Conservation (phyloP, 2,888 invertebrate species). For the Empis stercorea region DNA sequence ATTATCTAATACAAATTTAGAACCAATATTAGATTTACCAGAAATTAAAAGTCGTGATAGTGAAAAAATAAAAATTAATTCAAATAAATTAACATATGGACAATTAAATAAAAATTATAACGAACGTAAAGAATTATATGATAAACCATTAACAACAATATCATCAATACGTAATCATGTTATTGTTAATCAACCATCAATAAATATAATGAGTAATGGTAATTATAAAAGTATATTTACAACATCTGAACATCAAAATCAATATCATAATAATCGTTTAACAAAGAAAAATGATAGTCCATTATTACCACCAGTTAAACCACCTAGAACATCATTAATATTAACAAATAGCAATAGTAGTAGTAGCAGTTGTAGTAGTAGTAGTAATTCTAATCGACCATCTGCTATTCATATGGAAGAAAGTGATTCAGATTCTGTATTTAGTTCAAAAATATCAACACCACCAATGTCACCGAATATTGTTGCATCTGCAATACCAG, state of each 20-base stretch:
- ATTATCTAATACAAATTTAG: constrained; percentile 33
- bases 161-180: neutral
- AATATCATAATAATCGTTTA: constrained; percentile 8
- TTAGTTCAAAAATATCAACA: constrained; percentile 73
- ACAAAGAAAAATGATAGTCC: constrained; percentile 13
- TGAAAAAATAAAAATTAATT: constrained; percentile 36
- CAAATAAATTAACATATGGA: constrained; percentile 16
- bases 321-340: constrained; percentile 32
- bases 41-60: constrained; percentile 68
- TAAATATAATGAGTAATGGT: constrained; percentile 17
- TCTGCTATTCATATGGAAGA: constrained; percentile 23
- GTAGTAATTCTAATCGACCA: constrained; percentile 30
- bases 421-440: constrained; percentile 72
- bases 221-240: constrained; percentile 21
- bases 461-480: constrained; percentile 52
- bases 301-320: constrained; percentile 27
- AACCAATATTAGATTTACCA: constrained; percentile 59
- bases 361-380: neutral
- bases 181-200: constrained; percentile 3
- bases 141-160: too few species aligned
- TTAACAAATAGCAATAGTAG: constrained; percentile 12
- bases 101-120: neutral
- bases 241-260: constrained; percentile 1
- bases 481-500: constrained; percentile 30
- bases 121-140: neutral